Percentiles rank a stretch among this genome's conserved stretches.
Evolutionary conservation across 2,888 invertebrate species (phyloP).

Genomic region (Dryococelus australis): DNA sequence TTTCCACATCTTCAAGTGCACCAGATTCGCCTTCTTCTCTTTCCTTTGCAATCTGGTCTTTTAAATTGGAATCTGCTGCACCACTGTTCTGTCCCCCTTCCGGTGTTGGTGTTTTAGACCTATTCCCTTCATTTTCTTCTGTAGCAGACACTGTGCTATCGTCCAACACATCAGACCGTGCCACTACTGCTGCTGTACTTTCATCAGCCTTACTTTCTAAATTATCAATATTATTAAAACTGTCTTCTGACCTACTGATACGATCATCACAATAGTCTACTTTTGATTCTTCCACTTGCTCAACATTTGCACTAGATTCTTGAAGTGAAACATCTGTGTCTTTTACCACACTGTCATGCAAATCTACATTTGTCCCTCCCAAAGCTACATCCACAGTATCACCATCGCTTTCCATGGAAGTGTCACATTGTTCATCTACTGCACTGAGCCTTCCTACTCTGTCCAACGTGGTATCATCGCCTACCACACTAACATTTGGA

Average conservation of each 20-base stretch:
- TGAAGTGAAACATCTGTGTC: not conserved
- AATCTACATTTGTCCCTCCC: not conserved
- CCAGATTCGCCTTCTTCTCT: not conserved
- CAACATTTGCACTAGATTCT: not conserved
- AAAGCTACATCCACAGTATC: not conserved
- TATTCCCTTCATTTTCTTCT: not conserved
- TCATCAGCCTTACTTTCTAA: not conserved
- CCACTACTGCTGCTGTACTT: not conserved
- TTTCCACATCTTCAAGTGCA: slow-evolving; percentile 6
- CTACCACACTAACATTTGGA: not conserved
- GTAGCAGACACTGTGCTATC: not conserved
- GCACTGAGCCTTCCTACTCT: not conserved
- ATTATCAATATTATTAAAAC: not conserved
- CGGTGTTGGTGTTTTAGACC: not conserved
- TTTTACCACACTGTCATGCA: not conserved
- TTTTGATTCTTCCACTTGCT: not conserved
- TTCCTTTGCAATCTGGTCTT: not conserved
- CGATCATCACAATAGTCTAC: not conserved
- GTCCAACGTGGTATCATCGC: not conserved
- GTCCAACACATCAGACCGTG: not conserved
- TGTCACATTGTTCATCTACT: not conserved
- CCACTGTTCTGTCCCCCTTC: slow-evolving; percentile 3
- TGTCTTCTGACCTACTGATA: slow-evolving; percentile 11
- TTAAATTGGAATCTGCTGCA: not conserved
- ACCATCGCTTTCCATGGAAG: not conserved